Evolutionary conservation across 1,140 invertebrate species (phyloP).

Genomic region (Ceratoteleas bidentatus): DNA sequence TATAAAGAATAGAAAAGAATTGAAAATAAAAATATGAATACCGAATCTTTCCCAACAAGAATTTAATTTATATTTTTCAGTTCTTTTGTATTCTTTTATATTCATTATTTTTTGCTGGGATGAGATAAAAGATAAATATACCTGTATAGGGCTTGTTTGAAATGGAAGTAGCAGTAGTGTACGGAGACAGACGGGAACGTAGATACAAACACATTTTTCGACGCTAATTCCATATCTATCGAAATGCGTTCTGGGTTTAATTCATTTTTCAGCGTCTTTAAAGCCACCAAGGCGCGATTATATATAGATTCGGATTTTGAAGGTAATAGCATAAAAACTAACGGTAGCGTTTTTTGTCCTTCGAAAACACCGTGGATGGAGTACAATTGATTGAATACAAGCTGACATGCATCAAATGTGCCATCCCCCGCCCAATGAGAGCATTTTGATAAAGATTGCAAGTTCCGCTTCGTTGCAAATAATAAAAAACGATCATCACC

Average conservation of each 20-base stretch:
- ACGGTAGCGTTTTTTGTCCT: neutral
- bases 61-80: too few species aligned
- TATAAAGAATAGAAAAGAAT: too few species aligned
- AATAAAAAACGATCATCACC: too few species aligned
- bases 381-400: neutral
- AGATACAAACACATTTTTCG: neutral
- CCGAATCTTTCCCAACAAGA: too few species aligned
- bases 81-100: too few species aligned
- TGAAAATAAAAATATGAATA: too few species aligned
- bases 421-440: neutral
- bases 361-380: neutral
- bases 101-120: too few species aligned
- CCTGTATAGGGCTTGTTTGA: neutral
- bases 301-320: conserved; percentile 1
- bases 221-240: neutral
- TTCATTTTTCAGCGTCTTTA: too few species aligned
- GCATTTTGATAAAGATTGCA: too few species aligned
- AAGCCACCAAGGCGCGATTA: neutral
- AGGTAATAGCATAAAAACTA: neutral
- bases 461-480: too few species aligned
- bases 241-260: too few species aligned
- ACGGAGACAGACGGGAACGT: neutral
- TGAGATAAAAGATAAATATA: neutral
- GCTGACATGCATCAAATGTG: neutral
- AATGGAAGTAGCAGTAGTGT: conserved; percentile 2